Evolutionary conservation across 1,140 invertebrate species (phyloP), one percentile per base, ranked within the genome.

Genomic region (Leguminivora glycinivorella): DNA sequence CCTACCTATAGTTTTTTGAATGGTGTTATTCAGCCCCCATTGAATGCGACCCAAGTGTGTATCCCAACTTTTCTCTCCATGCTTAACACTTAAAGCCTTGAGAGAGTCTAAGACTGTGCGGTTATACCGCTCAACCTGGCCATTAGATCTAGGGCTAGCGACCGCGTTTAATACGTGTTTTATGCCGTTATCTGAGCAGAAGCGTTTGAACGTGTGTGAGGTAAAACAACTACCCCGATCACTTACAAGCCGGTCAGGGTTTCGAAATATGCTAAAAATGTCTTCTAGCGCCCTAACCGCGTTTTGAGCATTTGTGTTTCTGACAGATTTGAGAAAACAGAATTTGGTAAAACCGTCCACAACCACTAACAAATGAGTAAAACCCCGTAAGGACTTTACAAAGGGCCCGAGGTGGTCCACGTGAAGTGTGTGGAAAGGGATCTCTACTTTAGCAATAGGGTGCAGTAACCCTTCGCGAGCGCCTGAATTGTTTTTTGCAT

Each of bases 51-150:
- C 56, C 38, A 70, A 6, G 7, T 70, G 26, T 9, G 10, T 26
- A 31, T 70, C 69, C 69, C 69, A 70, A 22, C 52, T 29, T 24
- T 58, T 56, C n/a, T 70, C 69, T 3, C 38, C 52, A 19, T 58
- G 10, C 34, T 70, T 60, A 4, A 56, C 6, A 14, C n/a, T 58
- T 7, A 29, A 34, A 2, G 69, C 69, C 24, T 19, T 70, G 24
- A 70, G 14, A 6, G 69, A 70, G 29, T 38, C 26, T 10, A 69
- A 22, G 25, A 69, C 47, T 5, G 52, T 69, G 10, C 43, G n/a
- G 68, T 69, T 69, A 26, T 69, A 69, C 10, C 68, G 68, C 25
- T 69, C 68, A 22, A 69, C 52, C 17, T 69, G 68, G 2, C 68
- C 68, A 56, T 69, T 69, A 24, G 68, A 63, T 14, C 58, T 63